Evolutionary conservation across 2,888 invertebrate genomes (phyloP).

Genomic region (Pachycephus smyrnensis): DNA sequence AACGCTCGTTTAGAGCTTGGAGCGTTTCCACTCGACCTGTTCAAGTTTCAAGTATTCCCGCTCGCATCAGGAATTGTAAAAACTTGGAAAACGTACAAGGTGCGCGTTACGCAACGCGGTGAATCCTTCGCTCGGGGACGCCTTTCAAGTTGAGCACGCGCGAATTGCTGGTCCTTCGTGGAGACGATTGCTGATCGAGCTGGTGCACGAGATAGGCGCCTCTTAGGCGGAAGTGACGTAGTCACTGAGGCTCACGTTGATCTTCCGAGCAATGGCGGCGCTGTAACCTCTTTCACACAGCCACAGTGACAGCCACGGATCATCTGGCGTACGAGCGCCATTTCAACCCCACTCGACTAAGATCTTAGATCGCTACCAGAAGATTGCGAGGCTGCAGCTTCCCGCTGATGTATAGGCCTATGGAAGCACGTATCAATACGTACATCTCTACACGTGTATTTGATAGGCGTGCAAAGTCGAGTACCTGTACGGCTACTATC

Average conservation of each 20-base stretch:
- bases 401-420: background rate
- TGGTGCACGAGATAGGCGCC: background rate
- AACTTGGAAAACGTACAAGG: constrained; percentile 44
- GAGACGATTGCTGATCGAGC: constrained; percentile 27
- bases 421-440: background rate
- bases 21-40: constrained; percentile 23
- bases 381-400: constrained; percentile 35
- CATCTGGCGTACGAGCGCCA: constrained; percentile 43
- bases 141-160: background rate
- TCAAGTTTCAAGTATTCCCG: constrained; percentile 25
- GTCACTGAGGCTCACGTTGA: background rate
- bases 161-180: background rate
- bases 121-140: background rate
- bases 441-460: background rate
- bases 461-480: background rate
- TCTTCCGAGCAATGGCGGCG: constrained; percentile 30
- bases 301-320: constrained; percentile 48
- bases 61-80: constrained; percentile 45
- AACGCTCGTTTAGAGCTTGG: constrained; percentile 23
- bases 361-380: constrained; percentile 47
- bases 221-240: constrained; percentile 1
- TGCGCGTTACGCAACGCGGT: constrained; percentile 19
- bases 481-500: background rate
- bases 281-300: constrained; percentile 53
- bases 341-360: constrained; percentile 29